Evolutionary conservation across 2,888 invertebrate genomes (phyloP), one percentile per base, ranked within the genome.

Genomic region (Actias luna): DNA sequence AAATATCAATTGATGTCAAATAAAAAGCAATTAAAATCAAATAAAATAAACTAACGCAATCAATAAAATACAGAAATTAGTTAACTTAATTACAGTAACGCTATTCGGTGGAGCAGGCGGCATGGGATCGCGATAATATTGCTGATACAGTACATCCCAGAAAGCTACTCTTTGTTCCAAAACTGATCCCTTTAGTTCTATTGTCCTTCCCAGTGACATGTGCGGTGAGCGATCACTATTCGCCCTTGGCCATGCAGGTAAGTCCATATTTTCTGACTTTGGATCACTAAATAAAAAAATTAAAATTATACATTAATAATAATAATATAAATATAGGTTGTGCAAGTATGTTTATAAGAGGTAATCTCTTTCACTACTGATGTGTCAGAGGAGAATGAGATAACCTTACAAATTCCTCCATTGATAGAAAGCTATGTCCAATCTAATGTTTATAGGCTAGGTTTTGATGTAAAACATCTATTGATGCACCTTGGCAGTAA

Each of bases 61-160:
- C n/a, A 55, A 7, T 3, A 55, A n/a, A n/a, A 55, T 18, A 27
- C 55, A 55, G 29, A 29, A n/a, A n/a, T 3, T n/a, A n/a, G 55
- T 55, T n/a, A 55, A 29, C 29, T 27, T 55, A 29, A n/a, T 29
- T 29, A 16, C 29, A 16, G 7, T n/a, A 29, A 8, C n/a, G n/a
- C 55, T n/a, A 29, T 22, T 55, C 5, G 33, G 33, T 5, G n/a
- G 8, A 55, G 70, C 64, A 0, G 83, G 83, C 0, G 82, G 68
- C 8, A 68, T 62, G 2, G 84, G 82, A 0, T 63, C 64, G 5
- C 69, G 67, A 59, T 83, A 84, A 63, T 82, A 70, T 39, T 64
- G 71, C 7, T 74, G 67, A 59, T 85, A 85, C 18, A 85, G 75
- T 1, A 68, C 63, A 18, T 83, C 77, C 84, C 85, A 85, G 63